phyloP scores from a whole-genome alignment of 1,140 invertebrate genomes.

The Drosophila ogumai region DNA sequence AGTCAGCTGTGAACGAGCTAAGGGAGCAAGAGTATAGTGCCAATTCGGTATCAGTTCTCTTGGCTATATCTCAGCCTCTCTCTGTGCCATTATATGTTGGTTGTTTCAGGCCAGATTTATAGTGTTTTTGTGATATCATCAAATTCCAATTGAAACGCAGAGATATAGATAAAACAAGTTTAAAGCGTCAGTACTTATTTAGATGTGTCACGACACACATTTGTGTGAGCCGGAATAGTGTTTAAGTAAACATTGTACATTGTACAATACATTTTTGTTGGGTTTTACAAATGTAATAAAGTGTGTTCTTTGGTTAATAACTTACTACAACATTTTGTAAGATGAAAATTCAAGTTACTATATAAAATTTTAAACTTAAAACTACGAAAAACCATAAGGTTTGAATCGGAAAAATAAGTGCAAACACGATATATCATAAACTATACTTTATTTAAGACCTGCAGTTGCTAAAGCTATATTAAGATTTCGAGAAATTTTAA shows the following conservation, averaged over 20 bases:
- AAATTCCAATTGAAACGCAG: slow-evolving; percentile 2
- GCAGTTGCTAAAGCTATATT: too few relatives aligned
- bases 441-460: too few relatives aligned
- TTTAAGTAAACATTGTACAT: slow-evolving; percentile 2
- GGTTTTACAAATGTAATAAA: not conserved
- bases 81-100: not conserved
- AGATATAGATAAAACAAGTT: slow-evolving; percentile 33
- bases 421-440: too few relatives aligned
- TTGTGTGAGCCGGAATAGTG: not conserved
- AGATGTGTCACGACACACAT: not conserved
- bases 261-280: not conserved
- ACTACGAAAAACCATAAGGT: not conserved
- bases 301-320: not conserved
- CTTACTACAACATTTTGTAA: not conserved
- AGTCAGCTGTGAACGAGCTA: slow-evolving; percentile 22
- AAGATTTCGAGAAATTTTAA: too few relatives aligned
- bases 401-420: too few relatives aligned
- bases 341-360: not conserved
- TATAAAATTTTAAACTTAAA: not conserved
- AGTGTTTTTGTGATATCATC: slow-evolving; percentile 44
- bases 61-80: not conserved
- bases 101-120: slow-evolving; percentile 32
- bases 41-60: not conserved
- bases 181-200: slow-evolving; percentile 5
- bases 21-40: not conserved